Evolutionary conservation across 2,888 invertebrate genomes (phyloP), one percentile per base, ranked within the genome.

Genomic region (Agrotis puta): DNA sequence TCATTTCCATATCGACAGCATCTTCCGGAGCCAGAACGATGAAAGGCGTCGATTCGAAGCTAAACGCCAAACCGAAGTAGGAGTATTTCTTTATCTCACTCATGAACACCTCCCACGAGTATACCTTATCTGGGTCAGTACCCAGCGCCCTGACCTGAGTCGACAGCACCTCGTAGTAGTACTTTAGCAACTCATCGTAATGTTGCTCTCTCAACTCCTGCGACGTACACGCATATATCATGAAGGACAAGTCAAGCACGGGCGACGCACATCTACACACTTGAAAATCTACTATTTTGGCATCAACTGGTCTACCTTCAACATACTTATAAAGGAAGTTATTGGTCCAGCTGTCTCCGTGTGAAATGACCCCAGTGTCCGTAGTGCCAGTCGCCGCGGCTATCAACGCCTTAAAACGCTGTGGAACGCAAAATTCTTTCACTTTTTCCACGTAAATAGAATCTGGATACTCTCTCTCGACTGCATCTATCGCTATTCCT

Each of bases 341-440:
- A n/a, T 97, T 97, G 0, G 97, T 96, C 98, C 98, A 98, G 51
- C 97, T 97, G 88, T 98, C 98, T 0, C 98, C 98, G 72, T 98
- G 98, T 0, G 96, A 97, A 43, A 98, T 96, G 0, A 97, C 97
- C 0, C 97, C 95, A n/a, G 96, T 92, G 27, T 92, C 92, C 22
- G 88, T 85, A 1, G 92, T 91, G 1, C 88, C 82, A 0, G 93
- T 87, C 0, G 93, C 94, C 0, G 96, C 94, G 16, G 92, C 89
- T 1, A 95, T 90, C 91, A 96, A 91, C 61, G 95, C 96, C 65
- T 95, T 93, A 57, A 96, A 96, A 0, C 96, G 89, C 43, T 96
- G 96, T 0, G 96, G 96, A 0, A 95, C 92, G 6, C 96, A 91
- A 70, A 97, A 97, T 47, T 96, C 90, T 62, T 94, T 96, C 0